Percentiles rank a stretch among this genome's conserved stretches.
phyloP scores from a whole-genome alignment of 2,888 invertebrate genomes.

The Agapostemon virescens region DNA sequence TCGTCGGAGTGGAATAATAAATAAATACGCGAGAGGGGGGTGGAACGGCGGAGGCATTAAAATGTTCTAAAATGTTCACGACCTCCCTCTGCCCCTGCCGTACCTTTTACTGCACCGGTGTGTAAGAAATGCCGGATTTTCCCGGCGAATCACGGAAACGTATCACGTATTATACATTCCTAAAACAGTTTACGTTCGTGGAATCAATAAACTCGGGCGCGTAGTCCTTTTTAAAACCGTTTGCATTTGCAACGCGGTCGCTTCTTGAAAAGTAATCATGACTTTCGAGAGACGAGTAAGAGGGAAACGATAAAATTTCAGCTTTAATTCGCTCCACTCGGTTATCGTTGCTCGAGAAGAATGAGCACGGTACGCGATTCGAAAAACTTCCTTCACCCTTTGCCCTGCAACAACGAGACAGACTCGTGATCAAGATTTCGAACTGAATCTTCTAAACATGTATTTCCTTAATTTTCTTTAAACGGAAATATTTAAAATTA shows the following conservation, averaged over 20 bases:
- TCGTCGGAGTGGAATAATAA: background rate
- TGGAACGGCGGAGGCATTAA: background rate
- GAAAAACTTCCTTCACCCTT: too few species aligned
- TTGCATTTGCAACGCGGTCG: background rate
- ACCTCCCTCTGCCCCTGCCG: background rate
- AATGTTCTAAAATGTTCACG: conserved; percentile 19
- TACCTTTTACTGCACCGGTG: background rate
- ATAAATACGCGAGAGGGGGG: background rate
- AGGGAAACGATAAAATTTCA: too few species aligned
- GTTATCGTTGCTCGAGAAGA: too few species aligned
- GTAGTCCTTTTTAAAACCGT: background rate
- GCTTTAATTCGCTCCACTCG: too few species aligned
- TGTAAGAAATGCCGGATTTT: background rate
- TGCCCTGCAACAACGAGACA: too few species aligned
- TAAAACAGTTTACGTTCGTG: background rate
- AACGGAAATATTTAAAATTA: too few species aligned
- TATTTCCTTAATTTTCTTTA: too few species aligned
- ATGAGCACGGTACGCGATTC: too few species aligned
- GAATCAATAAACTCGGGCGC: background rate
- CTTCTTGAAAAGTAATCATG: background rate
- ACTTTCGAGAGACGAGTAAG: background rate
- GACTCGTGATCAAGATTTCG: too few species aligned
- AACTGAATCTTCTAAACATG: too few species aligned
- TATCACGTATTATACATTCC: background rate
- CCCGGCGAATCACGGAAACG: background rate